These are phyloP conservation scores for Lithophane ornitopus DNA, from an alignment of 2,888 invertebrate species.

Conservation along the genomic window DNA sequence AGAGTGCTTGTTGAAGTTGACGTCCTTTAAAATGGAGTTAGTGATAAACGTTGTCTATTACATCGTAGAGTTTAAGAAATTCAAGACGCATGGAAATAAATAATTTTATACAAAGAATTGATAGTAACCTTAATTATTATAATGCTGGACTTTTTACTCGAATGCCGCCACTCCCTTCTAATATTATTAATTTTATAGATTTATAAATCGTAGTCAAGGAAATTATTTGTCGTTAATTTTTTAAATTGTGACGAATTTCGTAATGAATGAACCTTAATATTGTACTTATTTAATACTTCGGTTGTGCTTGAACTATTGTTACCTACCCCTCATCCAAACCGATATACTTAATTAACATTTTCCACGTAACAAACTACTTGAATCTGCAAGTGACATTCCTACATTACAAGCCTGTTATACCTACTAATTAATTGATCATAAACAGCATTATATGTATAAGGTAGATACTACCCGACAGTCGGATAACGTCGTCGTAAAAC, in stretches of 20 bases:
- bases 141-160: constrained; percentile 88
- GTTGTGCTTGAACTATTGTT: constrained; percentile 64
- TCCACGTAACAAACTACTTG: constrained; percentile 12
- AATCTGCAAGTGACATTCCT: constrained; percentile 62
- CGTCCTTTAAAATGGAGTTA: constrained; percentile 58
- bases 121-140: constrained; percentile 74
- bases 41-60: constrained; percentile 66
- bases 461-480: constrained; percentile 13
- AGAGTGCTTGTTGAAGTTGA: constrained; percentile 64
- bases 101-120: constrained; percentile 79
- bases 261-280: constrained; percentile 54
- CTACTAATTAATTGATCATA: constrained; percentile 22
- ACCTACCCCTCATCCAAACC: constrained; percentile 51
- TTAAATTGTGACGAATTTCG: constrained; percentile 53
- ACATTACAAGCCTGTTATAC: constrained; percentile 60
- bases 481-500: constrained; percentile 11
- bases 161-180: constrained; percentile 78
- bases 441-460: background rate
- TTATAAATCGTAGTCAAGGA: constrained; percentile 66
- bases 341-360: constrained; percentile 33
- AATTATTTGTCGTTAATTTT: constrained; percentile 63
- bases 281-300: constrained; percentile 59
- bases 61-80: constrained; percentile 67
- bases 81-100: constrained; percentile 68
- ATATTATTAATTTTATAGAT: constrained; percentile 71